These are phyloP conservation scores for Myotis vivesi DNA, from an alignment of 2,797 vertebrate genomes.

Conservation along the genomic window DNA sequence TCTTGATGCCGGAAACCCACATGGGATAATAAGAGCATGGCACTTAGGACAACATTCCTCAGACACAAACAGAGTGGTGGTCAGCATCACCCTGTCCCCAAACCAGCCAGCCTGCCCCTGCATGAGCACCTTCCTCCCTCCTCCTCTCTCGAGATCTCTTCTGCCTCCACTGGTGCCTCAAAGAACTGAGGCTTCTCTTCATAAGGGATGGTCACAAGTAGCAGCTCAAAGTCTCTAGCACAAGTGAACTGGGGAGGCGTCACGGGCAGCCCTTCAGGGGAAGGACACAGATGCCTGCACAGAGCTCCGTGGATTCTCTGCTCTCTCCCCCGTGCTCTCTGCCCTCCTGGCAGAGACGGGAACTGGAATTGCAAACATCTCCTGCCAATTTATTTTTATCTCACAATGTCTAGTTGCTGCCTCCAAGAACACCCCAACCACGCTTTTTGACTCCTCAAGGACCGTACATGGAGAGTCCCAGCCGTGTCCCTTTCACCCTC, in stretches of 20 bases:
- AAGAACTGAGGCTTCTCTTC: not conserved
- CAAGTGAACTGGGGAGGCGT: constrained; percentile 34
- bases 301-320: not conserved
- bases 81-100: not conserved
- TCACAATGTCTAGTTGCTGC: constrained; percentile 67
- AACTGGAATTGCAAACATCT: constrained; percentile 70
- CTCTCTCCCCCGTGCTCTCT: constrained; percentile 42
- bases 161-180: not conserved
- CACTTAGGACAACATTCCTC: not conserved
- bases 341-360: constrained; percentile 43
- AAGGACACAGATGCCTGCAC: constrained; percentile 12
- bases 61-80: not conserved
- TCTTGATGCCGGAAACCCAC: constrained; percentile 46
- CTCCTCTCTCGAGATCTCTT: not conserved
- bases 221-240: not conserved
- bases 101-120: not conserved
- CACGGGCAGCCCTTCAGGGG: not conserved
- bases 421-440: constrained; percentile 67
- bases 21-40: not conserved
- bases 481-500: constrained; percentile 47
- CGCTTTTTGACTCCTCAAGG: constrained; percentile 41
- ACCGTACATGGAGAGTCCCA: constrained; percentile 68
- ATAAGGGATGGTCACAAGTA: constrained; percentile 5
- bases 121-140: not conserved
- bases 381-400: constrained; percentile 78